Base-by-base conservation (phyloP, 1,140 invertebrate species). In the Cataglyphis hispanica region DNA sequence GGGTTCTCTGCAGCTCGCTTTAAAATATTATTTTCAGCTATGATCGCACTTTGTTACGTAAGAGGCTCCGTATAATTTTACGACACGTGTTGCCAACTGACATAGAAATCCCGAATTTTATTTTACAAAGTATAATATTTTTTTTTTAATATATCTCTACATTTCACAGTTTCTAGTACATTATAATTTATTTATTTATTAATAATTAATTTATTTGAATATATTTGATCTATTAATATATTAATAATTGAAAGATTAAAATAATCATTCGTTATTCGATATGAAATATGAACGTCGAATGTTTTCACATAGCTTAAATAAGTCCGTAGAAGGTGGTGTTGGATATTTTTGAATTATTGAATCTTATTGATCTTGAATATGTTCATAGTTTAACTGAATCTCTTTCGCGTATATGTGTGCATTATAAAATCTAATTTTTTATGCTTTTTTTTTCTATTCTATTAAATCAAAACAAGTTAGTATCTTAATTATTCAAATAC, bases 21-120 rank as follows among this genome's bases (percentile, higher is more conserved):
- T 58, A 43, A 74, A 83, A 43, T 25, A 25, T 69, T 70, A 58
- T 58, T 58, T 56, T 56, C 46, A 72, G 25, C 50, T 3, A 25
- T 37, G 11, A 25, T 19, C 16, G 11, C 40, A 43, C 34, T 43
- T 70, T 22, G 66, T 72, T 72, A 37, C 53, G 25, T 74, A 58
- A 61, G 37, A 56, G 40, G 37, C 61, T 64, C n/a, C 61, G 75
- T 16, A 43, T 31, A 27, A 78, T 43, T 31, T 63, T n/a, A 27
- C 61, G 31, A 67, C n/a, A 31, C 61, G 10, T 37, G 19, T 67
- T 78, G n/a, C 25, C 8, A 31, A 5, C 50, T n/a, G 19, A 27
- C 16, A 40, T 22, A 40, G 53, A 43, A 22, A 37, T 61, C 22
- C 1, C 6, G 19, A 25, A 25, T 13, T 40, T 43, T 63, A 13